Base-by-base conservation (phyloP, 2,797 vertebrate genomes). In the Sebastes minor region DNA sequence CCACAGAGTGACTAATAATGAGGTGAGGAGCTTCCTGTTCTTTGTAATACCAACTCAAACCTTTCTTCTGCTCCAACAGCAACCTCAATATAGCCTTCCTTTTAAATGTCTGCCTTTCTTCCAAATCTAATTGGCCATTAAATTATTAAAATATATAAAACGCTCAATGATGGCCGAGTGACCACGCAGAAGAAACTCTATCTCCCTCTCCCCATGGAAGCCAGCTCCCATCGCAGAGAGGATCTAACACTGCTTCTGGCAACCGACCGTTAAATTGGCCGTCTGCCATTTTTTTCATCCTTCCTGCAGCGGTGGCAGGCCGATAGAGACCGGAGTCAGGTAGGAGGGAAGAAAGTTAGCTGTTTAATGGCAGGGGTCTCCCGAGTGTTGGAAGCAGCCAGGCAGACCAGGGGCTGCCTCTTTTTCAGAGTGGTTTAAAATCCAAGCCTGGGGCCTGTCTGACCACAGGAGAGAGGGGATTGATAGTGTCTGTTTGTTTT, bases 261-360 rank as follows among this genome's bases (percentile, higher is more conserved):
- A 91, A 71, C 85, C 33, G 42, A 87, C 79, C 71, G 74, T 91
- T 92, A 93, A 93, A 94, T 91, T 88, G 89, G 79, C 89, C 90
- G 77, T 80, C 89, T 93, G 84, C 90, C 86, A 76, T 88, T 88
- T 88, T 46, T 67, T 71, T 73, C 25, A 27, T 53, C 18, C 67
- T 49, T 57, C 70, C 72, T 76, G 70, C 80, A 81, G 76, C 1
- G 76, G 68, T 2, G 71, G 81, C 80, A 33, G 73, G 53, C 53
- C 42, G 35, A 74, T 64, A 32, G 77, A 81, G 83, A 65, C 76
- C 6, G 35, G 42, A 85, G 80, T 78, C 76, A 78, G 76, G 70
- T 57, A 69, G 75, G 59, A 78, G 53, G 77, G 80, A 14, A 38
- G 49, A 57, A 78, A 87, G 72, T 69, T 68, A 71, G 76, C 73